Conservation (phyloP, 2,797 vertebrate genomes). For the Pseudocheirus occidentalis region DNA sequence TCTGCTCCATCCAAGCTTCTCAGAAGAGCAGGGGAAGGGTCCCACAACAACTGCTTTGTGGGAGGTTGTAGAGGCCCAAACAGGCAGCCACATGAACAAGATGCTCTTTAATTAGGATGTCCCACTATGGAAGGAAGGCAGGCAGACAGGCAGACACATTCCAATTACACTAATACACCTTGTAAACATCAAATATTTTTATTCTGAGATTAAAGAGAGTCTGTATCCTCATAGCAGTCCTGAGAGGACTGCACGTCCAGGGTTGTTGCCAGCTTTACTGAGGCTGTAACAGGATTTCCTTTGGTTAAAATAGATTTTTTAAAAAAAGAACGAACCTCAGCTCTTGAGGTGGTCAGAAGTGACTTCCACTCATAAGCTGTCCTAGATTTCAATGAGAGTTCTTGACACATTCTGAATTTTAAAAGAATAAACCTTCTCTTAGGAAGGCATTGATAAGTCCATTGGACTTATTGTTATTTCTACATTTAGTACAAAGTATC, state of each 20-base stretch:
- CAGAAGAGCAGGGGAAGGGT: slow-evolving; percentile 70
- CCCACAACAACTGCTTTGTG: slow-evolving; percentile 56
- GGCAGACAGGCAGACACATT: slow-evolving; percentile 80
- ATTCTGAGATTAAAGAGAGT: slow-evolving; percentile 80
- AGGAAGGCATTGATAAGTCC: slow-evolving; percentile 29
- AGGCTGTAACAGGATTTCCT: slow-evolving; percentile 81
- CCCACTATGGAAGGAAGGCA: slow-evolving; percentile 76
- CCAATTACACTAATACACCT: slow-evolving; percentile 81
- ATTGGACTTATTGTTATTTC: slow-evolving; percentile 25
- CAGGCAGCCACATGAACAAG: slow-evolving; percentile 73
- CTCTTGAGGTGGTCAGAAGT: slow-evolving; percentile 71
- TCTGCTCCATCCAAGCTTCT: slow-evolving; percentile 29
- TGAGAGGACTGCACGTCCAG: slow-evolving; percentile 64
- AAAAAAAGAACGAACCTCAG: slow-evolving; percentile 72
- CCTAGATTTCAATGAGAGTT: slow-evolving; percentile 46
- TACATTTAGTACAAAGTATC: background rate
- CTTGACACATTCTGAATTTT: slow-evolving; percentile 49
- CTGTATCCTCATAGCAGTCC: slow-evolving; percentile 75
- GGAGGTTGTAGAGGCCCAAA: slow-evolving; percentile 70
- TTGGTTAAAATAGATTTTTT: slow-evolving; percentile 78
- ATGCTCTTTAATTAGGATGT: slow-evolving; percentile 78
- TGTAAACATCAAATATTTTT: slow-evolving; percentile 83
- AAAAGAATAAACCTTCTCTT: background rate
- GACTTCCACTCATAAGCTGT: slow-evolving; percentile 57
- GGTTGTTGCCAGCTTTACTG: slow-evolving; percentile 72